Conservation (phyloP, 1,140 invertebrate species). For the Liolophura sinensis region DNA sequence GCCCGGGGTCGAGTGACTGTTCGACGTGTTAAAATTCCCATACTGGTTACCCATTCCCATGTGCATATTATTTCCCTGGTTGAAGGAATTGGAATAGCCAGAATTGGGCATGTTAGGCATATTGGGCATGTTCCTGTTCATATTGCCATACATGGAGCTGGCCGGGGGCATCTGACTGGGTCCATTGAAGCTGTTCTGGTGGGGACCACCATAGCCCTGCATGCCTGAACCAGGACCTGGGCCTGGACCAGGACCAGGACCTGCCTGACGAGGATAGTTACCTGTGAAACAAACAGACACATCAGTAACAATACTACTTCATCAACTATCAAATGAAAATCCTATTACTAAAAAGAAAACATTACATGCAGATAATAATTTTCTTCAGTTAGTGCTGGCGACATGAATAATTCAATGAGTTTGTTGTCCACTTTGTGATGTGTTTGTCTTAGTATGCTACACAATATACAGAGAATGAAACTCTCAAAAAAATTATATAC, state of each 20-base stretch:
- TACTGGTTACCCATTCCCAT: conserved; percentile 50
- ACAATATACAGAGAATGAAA: too few species aligned
- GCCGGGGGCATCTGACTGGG: conserved; percentile 39
- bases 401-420: too few species aligned
- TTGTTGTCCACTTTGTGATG: too few species aligned
- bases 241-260: conserved; percentile 5
- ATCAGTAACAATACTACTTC: too few species aligned
- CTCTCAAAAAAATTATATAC: too few species aligned
- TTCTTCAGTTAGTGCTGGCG: too few species aligned
- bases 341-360: too few species aligned
- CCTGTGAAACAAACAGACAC: conserved; percentile 32
- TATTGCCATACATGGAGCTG: conserved; percentile 18
- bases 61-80: conserved; percentile 26
- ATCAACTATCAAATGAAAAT: too few species aligned
- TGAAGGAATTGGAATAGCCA: conserved; percentile 32
- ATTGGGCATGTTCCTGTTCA: conserved; percentile 36
- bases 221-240: conserved; percentile 22
- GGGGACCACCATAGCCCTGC: conserved; percentile 39
- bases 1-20: conserved; percentile 9
- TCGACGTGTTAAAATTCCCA: conserved; percentile 40
- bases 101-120: conserved; percentile 22
- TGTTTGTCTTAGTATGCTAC: too few species aligned
- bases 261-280: conserved; percentile 64
- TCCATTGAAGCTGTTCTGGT: conserved; percentile 50
- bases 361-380: too few species aligned